Conservation (phyloP, 2,888 invertebrate genomes). For the Deilephila porcellus region DNA sequence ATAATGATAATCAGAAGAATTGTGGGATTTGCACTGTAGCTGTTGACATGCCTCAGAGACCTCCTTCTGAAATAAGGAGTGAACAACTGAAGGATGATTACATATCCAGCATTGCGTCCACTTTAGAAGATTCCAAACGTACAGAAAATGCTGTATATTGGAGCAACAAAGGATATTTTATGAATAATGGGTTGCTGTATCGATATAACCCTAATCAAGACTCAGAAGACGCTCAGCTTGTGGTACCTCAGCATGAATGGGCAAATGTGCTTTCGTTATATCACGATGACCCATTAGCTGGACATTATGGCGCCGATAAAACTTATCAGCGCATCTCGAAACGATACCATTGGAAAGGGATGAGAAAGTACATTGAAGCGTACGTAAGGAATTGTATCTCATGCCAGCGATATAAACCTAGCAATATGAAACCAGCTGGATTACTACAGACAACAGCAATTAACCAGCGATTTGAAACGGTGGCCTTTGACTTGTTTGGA, state of each 20-base stretch:
- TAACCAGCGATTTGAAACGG: slow-evolving; percentile 3
- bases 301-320: slow-evolving; percentile 32
- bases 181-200: slow-evolving; percentile 46
- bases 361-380: slow-evolving; percentile 28
- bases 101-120: not conserved
- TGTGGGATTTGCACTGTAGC: not conserved
- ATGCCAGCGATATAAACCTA: not conserved
- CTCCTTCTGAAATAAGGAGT: slow-evolving; percentile 9
- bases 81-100: not conserved
- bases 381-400: not conserved
- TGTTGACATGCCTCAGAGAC: slow-evolving; percentile 8
- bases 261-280: slow-evolving; percentile 37
- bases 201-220: slow-evolving; percentile 36
- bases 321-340: slow-evolving; percentile 8
- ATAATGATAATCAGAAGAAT: not conserved
- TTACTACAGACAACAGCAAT: slow-evolving; percentile 1
- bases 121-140: not conserved
- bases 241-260: slow-evolving; percentile 44
- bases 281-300: slow-evolving; percentile 33
- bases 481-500: not conserved
- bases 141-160: slow-evolving; percentile 40
- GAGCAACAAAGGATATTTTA: slow-evolving; percentile 43
- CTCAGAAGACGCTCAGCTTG: slow-evolving; percentile 41
- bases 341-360: slow-evolving; percentile 6
- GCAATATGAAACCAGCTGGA: slow-evolving; percentile 9